Base-by-base conservation (phyloP, 2,113 vertebrate genomes). In the Mesocricetus auratus region DNA sequence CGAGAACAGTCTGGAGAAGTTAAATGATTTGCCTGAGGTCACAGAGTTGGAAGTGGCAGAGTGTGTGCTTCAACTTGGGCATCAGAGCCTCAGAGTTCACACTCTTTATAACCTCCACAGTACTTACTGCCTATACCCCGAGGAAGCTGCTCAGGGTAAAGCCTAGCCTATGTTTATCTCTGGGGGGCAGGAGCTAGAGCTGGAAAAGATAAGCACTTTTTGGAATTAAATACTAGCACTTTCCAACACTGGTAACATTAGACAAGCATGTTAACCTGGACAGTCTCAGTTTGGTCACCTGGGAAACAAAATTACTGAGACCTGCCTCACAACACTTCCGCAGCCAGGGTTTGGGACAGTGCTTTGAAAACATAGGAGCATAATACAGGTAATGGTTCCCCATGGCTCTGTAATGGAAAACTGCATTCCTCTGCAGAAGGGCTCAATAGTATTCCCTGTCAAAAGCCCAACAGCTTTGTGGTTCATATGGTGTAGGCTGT, bases 351-450 rank as follows among this genome's bases (percentile, higher is more conserved):
- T 89, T 42, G 15, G 47, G 60, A 86, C 47, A 66, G 75, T 53
- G 24, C 53, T 39, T 86, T 75, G 66, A 64, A 93, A 92, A 50
- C 13, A 19, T 24, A 71, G 96, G 75, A 93, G 56, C 19, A 89
- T 10, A 89, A 68, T 26, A 33, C 66, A 45, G 50, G 33, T 77
- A 74, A 47, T n/a, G 45, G 93, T 83, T 93, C 83, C 60, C 45
- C 69, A 94, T 39, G 68, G 75, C 29, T 69, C 47, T 21, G 45
- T 29, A 79, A 64, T 47, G 8, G 60, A 94, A 92, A 96, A 85
- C 56, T 66, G 31, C n/a, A 88, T 93, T 93, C 89, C 81, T 90
- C 75, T 86, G 10, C n/a, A 62, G 89, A 58, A 93, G 71, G 33
- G 26, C 3, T 24, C 90, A n/a, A 69, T 16, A 71, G 31, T 79